Evolutionary conservation across 2,797 vertebrate species (phyloP), one percentile per base, ranked within the genome.

Genomic region (Triplophysa yarkandensis): DNA sequence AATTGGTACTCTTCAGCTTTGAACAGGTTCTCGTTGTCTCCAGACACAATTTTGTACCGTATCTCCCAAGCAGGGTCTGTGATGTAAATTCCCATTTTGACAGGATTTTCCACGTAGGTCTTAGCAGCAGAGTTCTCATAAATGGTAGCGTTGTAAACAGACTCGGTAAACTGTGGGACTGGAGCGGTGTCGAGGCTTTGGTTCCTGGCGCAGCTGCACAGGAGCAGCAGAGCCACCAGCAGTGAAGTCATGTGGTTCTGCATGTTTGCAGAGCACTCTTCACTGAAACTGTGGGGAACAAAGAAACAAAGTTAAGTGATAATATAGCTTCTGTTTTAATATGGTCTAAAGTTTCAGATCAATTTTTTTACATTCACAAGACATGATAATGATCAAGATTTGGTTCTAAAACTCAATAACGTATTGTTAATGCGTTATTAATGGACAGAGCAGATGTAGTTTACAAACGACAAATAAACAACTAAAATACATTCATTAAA

Each of bases 101-200:
- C 85, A 2, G 94, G 94, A 85, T 95, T 96, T 77, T 96, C 95
- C 55, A 98, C 89, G 0, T 96, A 99, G 68, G 97, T 98, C 88
- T 98, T 99, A 80, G 96, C 96, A 84, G 98, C 97, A 52, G 98
- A 99, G 90, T 99, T 99, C 86, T 99, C 98, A 1, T 95, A 96
- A 83, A 99, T 95, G 61, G 95, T 98, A 85, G 95, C 91, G 28
- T 98, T 95, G 91, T 99, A 99, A 81, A 94, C 90, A 77, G 86
- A 82, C 79, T 93, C 92, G 3, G 96, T 97, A 88, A 99, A 99
- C 7, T 92, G 95, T 85, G 95, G 85, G 81, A 91, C 72, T 70
- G 87, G 54, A 9, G 79, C 80, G 67, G 89, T 87, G 69, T 85
- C 88, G 77, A 85, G 87, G 84, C 90, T 91, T 77, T 90, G 92